A percentile compares a stretch with the other conserved stretches of the same genome.
These are phyloP conservation scores for Arothron firmamentum DNA, from an alignment of 2,113 vertebrate species.

Conservation along the genomic window DNA sequence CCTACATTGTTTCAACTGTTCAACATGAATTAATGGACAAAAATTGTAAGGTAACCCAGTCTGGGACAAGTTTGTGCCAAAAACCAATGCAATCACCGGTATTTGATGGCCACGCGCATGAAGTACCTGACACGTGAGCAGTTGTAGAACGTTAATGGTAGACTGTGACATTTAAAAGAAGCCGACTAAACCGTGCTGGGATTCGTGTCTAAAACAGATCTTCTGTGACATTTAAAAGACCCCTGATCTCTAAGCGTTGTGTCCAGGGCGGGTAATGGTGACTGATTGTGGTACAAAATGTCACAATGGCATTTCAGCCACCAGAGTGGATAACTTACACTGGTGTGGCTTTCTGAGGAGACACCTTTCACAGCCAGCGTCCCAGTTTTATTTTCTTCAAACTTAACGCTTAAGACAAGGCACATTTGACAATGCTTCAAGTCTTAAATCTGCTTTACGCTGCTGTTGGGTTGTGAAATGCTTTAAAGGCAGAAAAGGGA, in stretches of 20 bases:
- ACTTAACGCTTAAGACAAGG: no score
- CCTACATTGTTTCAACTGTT: constrained; percentile 60
- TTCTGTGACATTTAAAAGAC: constrained; percentile 45
- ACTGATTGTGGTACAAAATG: constrained; percentile 69
- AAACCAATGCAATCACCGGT: constrained; percentile 22
- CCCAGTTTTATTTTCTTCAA: no score
- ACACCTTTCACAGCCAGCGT: no score
- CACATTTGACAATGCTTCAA: no score
- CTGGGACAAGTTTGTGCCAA: constrained; percentile 21
- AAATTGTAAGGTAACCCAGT: background rate
- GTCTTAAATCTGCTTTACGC: constrained; percentile 24
- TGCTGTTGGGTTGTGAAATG: constrained; percentile 40
- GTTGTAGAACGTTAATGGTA: constrained; percentile 50
- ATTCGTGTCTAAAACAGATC: constrained; percentile 55
- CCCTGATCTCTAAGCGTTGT: constrained; percentile 61
- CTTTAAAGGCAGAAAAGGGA: constrained; percentile 43
- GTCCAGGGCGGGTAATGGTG: constrained; percentile 56
- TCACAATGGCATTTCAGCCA: constrained; percentile 70
- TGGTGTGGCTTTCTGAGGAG: constrained; percentile 39
- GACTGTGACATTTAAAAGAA: constrained; percentile 66
- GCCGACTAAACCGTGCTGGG: constrained; percentile 26
- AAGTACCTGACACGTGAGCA: constrained; percentile 23
- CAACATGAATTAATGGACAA: constrained; percentile 32
- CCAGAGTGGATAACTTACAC: constrained; percentile 56
- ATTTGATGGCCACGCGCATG: constrained; percentile 39